These are phyloP conservation scores for Meleagris gallopavo DNA, from an alignment of 2,113 vertebrate genomes.

Conservation along the genomic window DNA sequence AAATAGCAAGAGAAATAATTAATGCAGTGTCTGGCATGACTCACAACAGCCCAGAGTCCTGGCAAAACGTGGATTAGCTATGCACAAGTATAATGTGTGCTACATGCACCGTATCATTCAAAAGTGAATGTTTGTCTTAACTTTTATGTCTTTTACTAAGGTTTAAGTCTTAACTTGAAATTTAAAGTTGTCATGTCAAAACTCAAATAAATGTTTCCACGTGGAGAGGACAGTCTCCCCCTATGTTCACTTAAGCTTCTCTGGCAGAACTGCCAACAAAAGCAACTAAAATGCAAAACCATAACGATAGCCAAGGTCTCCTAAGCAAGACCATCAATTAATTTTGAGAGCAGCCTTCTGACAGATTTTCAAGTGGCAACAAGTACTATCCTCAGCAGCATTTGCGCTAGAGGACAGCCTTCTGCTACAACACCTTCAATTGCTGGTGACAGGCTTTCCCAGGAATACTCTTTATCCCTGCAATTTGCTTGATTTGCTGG, in stretches of 20 bases:
- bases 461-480: neutral
- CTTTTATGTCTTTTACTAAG: too few species aligned
- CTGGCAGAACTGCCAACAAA: neutral
- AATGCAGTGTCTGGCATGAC: neutral
- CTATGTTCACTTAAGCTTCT: neutral
- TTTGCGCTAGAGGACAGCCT: neutral
- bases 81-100: neutral
- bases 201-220: neutral
- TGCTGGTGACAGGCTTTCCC: neutral
- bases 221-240: neutral
- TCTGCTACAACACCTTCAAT: neutral
- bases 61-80: neutral
- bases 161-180: neutral
- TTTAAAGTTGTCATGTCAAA: neutral
- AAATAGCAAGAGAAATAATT: neutral
- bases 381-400: neutral
- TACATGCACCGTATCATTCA: neutral
- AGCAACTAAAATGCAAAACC: neutral
- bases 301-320: neutral
- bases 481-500: neutral
- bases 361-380: neutral
- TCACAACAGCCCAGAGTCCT: neutral
- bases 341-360: neutral
- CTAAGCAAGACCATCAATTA: neutral
- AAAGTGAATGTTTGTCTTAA: neutral